Evolutionary conservation across 1,140 invertebrate species (phyloP), one percentile per base, ranked within the genome.

Genomic region (Chironomus striatipennis): DNA sequence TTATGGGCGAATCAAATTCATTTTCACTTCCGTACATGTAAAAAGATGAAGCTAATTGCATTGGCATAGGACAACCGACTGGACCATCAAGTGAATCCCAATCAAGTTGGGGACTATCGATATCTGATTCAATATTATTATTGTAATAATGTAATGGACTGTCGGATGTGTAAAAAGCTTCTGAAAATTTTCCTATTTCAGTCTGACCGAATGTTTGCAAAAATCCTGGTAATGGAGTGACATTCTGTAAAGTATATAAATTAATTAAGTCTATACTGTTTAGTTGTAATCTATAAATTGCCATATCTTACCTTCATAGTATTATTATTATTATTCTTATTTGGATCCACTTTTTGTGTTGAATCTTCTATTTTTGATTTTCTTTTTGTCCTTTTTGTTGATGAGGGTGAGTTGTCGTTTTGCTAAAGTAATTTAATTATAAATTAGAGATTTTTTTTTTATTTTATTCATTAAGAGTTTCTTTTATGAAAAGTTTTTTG

Each of bases 141-240:
- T 67, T 67, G 65, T 70, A 70, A 3, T 70, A 18, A 70, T 18
- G 18, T 9, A 18, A 9, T 6, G 65, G 65, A 70, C 65, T 70
- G 9, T 70, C 65, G 9, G 75, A 75, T 47, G 67, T 75, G n/a
- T 70, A 75, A 24, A 87, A 87, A 10, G 85, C 85, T 76, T 87
- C 86, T 6, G 86, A 86, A 77, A 91, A 92, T 74, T 88, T 87
- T 24, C 90, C 90, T 74, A 91, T 91, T 80, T 91, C 90, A 24
- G 90, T 91, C 1, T 90, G 91, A 15, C 90, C 90, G 78, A 92
- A 92, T 0, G 90, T 90, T 79, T 91, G 90, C 76, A 90, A 89
- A 75, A 91, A 92, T 1, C 90, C 90, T 0, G 90, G 90, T 67
- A 92, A 79, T 12, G 89, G 89, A 42, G 78, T 82, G 10, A 80